Evolutionary conservation across 2,797 vertebrate species (phyloP).

Genomic region (Taenioides sp.): DNA sequence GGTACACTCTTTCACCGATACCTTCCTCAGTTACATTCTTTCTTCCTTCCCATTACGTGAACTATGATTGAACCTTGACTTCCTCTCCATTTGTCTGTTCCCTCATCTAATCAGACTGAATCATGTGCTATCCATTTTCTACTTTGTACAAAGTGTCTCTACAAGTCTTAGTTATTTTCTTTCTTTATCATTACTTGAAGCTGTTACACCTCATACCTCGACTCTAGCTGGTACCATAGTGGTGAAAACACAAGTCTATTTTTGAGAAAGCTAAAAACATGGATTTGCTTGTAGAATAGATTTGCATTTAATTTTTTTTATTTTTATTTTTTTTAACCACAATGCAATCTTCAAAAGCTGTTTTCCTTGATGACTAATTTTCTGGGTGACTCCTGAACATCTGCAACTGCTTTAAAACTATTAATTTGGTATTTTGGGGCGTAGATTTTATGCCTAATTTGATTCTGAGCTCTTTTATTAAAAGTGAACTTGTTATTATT

Average conservation of each 20-base stretch:
- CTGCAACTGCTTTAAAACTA: constrained; percentile 14
- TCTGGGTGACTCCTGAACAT: constrained; percentile 19
- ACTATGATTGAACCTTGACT: neutral
- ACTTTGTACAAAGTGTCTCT: neutral
- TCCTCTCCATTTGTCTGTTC: neutral
- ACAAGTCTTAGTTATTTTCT: neutral
- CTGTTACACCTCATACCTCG: neutral
- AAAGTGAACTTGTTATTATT: constrained; percentile 13
- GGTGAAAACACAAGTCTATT: too few species aligned
- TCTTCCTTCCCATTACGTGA: too few species aligned
- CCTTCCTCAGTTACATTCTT: too few species aligned
- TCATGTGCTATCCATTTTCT: neutral
- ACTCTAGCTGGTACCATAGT: too few species aligned
- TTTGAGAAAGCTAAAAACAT: too few species aligned
- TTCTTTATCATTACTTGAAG: neutral
- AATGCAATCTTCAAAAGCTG: neutral
- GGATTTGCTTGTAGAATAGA: too few species aligned
- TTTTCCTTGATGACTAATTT: constrained; percentile 9
- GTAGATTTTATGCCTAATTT: constrained; percentile 15
- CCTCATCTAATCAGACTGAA: neutral
- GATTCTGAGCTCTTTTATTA: constrained; percentile 19
- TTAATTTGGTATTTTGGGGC: constrained; percentile 15
- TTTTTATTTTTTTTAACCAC: neutral
- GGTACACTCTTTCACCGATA: too few species aligned
- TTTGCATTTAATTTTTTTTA: too few species aligned